Base-by-base conservation (phyloP, 2,888 invertebrate genomes). In the Xylota sylvarum region DNA sequence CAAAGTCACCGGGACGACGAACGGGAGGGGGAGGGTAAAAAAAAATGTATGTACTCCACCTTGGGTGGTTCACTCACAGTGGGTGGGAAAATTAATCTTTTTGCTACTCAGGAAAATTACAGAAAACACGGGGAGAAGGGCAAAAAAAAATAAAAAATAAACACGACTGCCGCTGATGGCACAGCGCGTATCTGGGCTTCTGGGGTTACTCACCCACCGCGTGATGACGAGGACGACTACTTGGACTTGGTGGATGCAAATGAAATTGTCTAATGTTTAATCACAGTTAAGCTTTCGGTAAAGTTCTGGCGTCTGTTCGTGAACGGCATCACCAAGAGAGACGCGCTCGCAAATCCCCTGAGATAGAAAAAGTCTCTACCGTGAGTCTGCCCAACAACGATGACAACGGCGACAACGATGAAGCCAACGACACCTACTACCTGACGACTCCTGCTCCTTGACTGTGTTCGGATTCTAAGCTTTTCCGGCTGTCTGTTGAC, bases 1-100 rank as follows among this genome's bases (percentile, higher is more conserved):
- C 91, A 91, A 91, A 90, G 92, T 92, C 91, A 91, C 88, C 88
- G 83, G 89, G 90, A 90, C 37, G 64, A 27, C 89, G 50, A 32
- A 43, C 23, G 23, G 23, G 19, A 23, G 62, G 52, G 23, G 52
- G n/a, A 4, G 30, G 40, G 23, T 1, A 14, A 0, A 43, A 5
- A 14, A 37, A 23, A 40, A 52, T 32, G 35, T 19, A 3, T 23
- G 3, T 23, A 23, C 23, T 23, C 23, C 23, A 23, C 23, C 23
- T 14, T 9, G 48, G 32, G 30, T 19, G 14, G 12, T 17, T 35
- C 14, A 10, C 60, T 52, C 69, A 12, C 35, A 14, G 35, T 23
- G 52, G 78, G 50, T 62, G 62, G 35, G 1, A n/a, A 62, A 79
- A 79, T 72, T 79, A 72, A 79, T 79, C 79, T 79, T 72, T 72